Base-by-base conservation (phyloP, 2,888 invertebrate genomes). In the Scaptomyza caliginosa region DNA sequence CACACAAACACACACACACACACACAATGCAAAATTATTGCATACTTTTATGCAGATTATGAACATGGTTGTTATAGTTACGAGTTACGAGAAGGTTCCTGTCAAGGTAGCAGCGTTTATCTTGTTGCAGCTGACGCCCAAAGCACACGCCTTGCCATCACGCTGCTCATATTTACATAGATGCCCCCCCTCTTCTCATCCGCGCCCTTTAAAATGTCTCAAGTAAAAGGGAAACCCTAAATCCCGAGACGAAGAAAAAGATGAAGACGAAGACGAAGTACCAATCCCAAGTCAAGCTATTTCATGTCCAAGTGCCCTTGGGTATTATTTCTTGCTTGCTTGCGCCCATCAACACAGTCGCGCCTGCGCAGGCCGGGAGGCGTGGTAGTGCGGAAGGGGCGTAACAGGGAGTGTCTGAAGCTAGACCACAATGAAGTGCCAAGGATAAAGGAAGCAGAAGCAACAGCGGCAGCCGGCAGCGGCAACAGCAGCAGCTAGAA, bases 11-110 rank as follows among this genome's bases (percentile, higher is more conserved):
- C 28, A 45, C 8, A 34, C n/a, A 30, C 38, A 24, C 10, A 30
- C 36, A 38, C 13, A 38, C 24, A 40, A 40, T 58, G 51, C 63
- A 59, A 49, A 74, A 62, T 72, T 63, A 68, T 80, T 82, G 77
- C 77, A 77, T 73, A 69, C 75, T 77, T 77, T 77, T 77, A 80
- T 83, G 77, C 74, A 83, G 84, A 77, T 80, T 80, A 77, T 80
- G 75, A 72, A 65, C 55, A 74, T 67, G 68, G 64, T 59, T 68
- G 74, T 68, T 59, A 72, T 73, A 59, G 74, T 56, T 64, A 65
- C 68, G 55, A 54, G 50, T 58, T 52, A n/a, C 24, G 34, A 39
- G 23, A 38, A 46, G 56, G 50, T 30, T 36, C 24, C 46, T 36
- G 26, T 51, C 64, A 73, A 72, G 72, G 72, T 72, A 69, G 48